Base-by-base conservation (phyloP, 1,140 invertebrate species). In the Drosophila orosa region DNA sequence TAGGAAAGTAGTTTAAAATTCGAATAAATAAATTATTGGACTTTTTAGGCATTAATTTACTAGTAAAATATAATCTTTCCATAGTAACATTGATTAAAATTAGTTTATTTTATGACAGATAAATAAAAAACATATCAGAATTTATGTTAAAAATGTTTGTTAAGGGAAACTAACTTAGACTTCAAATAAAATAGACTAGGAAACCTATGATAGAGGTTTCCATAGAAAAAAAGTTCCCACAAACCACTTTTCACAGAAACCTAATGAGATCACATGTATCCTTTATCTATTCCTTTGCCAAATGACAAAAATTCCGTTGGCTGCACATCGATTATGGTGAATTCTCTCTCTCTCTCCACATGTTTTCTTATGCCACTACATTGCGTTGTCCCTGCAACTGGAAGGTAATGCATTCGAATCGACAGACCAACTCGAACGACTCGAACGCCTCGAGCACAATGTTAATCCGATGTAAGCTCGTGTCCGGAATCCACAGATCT, bases 401-500 rank as follows among this genome's bases (percentile, higher is more conserved):
- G 19, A 67, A 50, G 19, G 33, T 44, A 71, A 71, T 71, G 68
- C 66, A 58, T 71, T 27, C 67, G 42, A 22, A 40, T 39, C 42
- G 33, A 69, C 67, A 69, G 42, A 35, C 15, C 31, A 19, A 58
- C 68, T 52, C 13, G 47, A 69, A 69, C 63, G 48, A 57, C 67
- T 50, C 27, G 48, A 71, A 71, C 68, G 48, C 77, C 61, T 45
- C 42, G 69, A 62, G 65, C 65, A 75, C 77, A 71, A 71, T 80
- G 78, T 67, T 80, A 80, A 80, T 78, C 75, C 63, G 56, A 42
- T 86, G 81, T 71, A 75, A 76, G 73, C 62, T 67, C 52, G 42
- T 87, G 83, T 75, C 81, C 81, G 45, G 65, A 58, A 66, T 78
- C 45, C 68, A 81, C 65, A 67, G 68, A 74, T 85, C 63, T 67